Evolutionary conservation across 2,113 vertebrate genomes (phyloP), one percentile per base, ranked within the genome.

Genomic region (Trochalopteron elliotii): DNA sequence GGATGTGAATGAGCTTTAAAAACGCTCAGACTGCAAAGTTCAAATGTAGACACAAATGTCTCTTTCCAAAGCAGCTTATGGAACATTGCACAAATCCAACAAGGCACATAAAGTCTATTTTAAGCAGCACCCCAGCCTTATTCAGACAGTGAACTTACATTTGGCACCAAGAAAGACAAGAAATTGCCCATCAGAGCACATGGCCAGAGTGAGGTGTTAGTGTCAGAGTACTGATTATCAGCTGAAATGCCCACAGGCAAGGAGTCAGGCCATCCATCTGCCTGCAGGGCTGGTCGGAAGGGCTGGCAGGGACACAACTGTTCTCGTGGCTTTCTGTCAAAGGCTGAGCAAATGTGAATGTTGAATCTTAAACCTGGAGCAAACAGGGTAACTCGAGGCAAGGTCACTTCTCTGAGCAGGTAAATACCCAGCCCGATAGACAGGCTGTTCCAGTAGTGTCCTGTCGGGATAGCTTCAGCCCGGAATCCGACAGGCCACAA

Each of bases 361-460:
- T 6, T 47, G 11, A 61, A 7, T 27, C 53, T 52, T 37, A 60
- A 40, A 57, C 40, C 2, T 17, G 61, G 61, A 71, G 53, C 65
- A 68, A 70, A 9, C 35, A 47, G 27, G 24, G 8, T 27, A 35
- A 42, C 30, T 20, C 5, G 13, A 75, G 52, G 39, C 39, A 49
- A 10, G 19, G 16, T 8, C 2, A 28, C 6, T 47, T 39, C 47
- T 71, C 30, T 3, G 20, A 28, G 56, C 18, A 45, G 65, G 70
- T 33, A 2, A 27, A 30, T 20, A 2, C 5, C 64, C 15, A 15
- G 40, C 55, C 30, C 15, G 14, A 8, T 5, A 33, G 30, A 30
- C 18, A 28, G 19, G 61, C 52, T 55, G 21, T 20, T 33, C 44
- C 12, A 2, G 20, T 1, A 12, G 21, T 0, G 7, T 3, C 10